phyloP scores from a whole-genome alignment of 2,888 invertebrate species.

The Megaustenia siamemsis region DNA sequence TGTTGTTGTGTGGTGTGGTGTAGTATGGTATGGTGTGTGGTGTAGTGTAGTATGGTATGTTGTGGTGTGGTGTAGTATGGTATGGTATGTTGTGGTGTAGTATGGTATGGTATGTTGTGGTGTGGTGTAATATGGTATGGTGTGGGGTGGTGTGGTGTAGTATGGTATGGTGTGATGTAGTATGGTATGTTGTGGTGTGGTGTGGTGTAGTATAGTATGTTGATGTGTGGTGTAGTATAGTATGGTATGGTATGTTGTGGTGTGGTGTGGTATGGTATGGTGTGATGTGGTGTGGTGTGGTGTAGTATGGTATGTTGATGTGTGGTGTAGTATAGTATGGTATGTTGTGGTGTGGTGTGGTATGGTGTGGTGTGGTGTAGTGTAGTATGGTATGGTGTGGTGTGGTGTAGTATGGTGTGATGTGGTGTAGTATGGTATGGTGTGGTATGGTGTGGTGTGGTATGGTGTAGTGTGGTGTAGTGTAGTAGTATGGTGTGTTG shows the following conservation, averaged over 20 bases:
- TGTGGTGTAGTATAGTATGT: background rate
- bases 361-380: background rate
- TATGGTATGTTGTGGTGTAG: too few species aligned
- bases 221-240: background rate
- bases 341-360: too few species aligned
- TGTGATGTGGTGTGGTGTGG: background rate
- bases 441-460: background rate
- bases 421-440: background rate
- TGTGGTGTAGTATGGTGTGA: background rate
- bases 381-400: background rate
- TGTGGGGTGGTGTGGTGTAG: background rate
- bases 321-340: conserved; percentile 2
- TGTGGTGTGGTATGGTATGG: background rate
- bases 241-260: too few species aligned
- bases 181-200: too few species aligned
- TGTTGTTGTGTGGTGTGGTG: too few species aligned
- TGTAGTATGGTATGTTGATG: background rate
- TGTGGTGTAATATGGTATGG: background rate
- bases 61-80: too few species aligned
- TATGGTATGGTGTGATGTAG: background rate
- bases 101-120: too few species aligned
- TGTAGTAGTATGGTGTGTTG: too few species aligned
- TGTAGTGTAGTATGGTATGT: too few species aligned
- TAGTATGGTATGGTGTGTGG: too few species aligned
- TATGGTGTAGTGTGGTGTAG: background rate